Conservation (phyloP, 1,140 invertebrate species). For the Phymastichus coffea region DNA sequence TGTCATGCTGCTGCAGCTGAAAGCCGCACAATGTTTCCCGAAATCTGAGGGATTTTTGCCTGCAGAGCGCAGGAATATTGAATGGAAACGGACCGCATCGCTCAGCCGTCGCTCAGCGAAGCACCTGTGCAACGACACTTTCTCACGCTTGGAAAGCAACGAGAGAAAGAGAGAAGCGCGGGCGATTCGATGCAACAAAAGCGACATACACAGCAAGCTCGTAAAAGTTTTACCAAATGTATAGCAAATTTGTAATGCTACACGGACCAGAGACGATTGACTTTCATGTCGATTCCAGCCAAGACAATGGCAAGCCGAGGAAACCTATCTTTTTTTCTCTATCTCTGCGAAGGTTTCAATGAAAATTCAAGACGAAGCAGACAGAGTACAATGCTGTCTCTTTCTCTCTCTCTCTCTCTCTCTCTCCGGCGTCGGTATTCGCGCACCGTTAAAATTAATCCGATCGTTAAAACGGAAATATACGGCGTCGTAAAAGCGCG, state of each 20-base stretch:
- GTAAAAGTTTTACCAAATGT: no score
- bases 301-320: constrained; percentile 2
- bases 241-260: no score
- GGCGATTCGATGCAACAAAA: no score
- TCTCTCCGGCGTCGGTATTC: no score
- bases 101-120: not conserved
- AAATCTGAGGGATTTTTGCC: constrained; percentile 37
- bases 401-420: constrained; percentile 12
- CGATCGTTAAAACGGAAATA: constrained; percentile 52
- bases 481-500: constrained; percentile 39
- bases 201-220: no score
- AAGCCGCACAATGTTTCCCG: constrained; percentile 38
- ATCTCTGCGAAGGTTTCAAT: not conserved
- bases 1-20: constrained; percentile 30
- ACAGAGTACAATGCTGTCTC: no score
- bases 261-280: no score
- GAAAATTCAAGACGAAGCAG: constrained; percentile 15
- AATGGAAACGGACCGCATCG: constrained; percentile 18
- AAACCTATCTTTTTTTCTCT: not conserved
- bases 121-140: constrained; percentile 27
- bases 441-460: constrained; percentile 53
- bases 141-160: constrained; percentile 42
- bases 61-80: constrained; percentile 14
- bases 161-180: not conserved
- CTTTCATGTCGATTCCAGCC: constrained; percentile 7